phyloP scores from a whole-genome alignment of 2,797 vertebrate species.

The Danio tinwini region DNA sequence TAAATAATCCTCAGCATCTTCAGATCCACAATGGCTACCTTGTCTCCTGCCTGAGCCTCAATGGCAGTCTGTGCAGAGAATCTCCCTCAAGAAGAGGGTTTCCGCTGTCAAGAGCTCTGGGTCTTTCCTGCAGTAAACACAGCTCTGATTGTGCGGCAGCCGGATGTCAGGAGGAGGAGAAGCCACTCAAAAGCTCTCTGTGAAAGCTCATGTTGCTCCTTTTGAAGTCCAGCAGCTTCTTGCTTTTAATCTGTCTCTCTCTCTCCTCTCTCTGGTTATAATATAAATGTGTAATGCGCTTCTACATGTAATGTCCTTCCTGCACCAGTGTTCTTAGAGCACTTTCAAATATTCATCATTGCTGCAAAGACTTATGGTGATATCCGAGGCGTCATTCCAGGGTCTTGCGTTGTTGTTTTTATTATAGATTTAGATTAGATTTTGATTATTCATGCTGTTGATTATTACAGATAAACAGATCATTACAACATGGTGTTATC shows the following conservation, averaged over 20 bases:
- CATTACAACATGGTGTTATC: not conserved
- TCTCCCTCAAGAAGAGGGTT: conserved; percentile 32
- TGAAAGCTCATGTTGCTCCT: conserved; percentile 34
- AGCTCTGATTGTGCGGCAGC: conserved; percentile 47
- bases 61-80: conserved; percentile 34
- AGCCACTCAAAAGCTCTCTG: conserved; percentile 40
- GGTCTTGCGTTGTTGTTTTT: not conserved
- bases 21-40: conserved; percentile 46
- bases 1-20: not conserved
- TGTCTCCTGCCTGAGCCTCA: conserved; percentile 45
- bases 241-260: conserved; percentile 29
- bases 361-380: not conserved
- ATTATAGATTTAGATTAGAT: not conserved
- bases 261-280: conserved; percentile 13
- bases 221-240: conserved; percentile 41
- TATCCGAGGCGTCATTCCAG: not conserved
- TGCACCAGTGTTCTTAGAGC: conserved; percentile 13
- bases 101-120: conserved; percentile 17
- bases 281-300: conserved; percentile 37
- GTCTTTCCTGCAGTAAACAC: conserved; percentile 42
- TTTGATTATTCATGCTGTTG: not conserved
- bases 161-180: conserved; percentile 36
- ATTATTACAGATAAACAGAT: no score
- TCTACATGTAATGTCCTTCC: conserved; percentile 18
- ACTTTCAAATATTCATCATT: conserved; percentile 34